Evolutionary conservation across 2,797 vertebrate species (phyloP).

Genomic region (Lemur catta): DNA sequence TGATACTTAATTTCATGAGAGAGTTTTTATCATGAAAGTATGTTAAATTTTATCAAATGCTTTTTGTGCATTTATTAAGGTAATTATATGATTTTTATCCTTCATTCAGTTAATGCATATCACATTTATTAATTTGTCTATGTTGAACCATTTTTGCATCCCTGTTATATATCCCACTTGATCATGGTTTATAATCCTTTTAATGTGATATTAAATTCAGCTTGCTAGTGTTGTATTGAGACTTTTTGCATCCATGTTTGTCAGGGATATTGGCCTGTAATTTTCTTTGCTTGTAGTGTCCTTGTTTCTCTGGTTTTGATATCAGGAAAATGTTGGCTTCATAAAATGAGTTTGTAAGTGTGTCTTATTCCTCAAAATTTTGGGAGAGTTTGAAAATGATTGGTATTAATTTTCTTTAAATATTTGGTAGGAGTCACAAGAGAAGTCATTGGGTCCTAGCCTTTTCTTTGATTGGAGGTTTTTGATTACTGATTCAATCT

Average conservation of each 20-base stretch:
- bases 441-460: not conserved
- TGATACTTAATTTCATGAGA: not conserved
- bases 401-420: not conserved
- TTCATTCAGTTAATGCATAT: not conserved
- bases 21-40: not conserved
- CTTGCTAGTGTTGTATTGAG: not conserved
- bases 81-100: not conserved
- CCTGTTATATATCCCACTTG: not conserved
- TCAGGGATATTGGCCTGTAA: no score
- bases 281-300: no score
- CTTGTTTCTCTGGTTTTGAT: no score
- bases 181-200: no score
- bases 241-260: not conserved
- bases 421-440: not conserved
- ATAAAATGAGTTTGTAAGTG: not conserved
- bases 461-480: not conserved
- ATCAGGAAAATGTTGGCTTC: no score
- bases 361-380: not conserved
- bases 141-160: not conserved
- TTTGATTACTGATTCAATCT: not conserved
- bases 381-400: not conserved
- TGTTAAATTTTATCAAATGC: not conserved
- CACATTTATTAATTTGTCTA: not conserved
- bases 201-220: not conserved
- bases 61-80: not conserved